Evolutionary conservation across 53 echinoderm and acorn worm species (phyloP).

Genomic region (Echinometra lucunter): DNA sequence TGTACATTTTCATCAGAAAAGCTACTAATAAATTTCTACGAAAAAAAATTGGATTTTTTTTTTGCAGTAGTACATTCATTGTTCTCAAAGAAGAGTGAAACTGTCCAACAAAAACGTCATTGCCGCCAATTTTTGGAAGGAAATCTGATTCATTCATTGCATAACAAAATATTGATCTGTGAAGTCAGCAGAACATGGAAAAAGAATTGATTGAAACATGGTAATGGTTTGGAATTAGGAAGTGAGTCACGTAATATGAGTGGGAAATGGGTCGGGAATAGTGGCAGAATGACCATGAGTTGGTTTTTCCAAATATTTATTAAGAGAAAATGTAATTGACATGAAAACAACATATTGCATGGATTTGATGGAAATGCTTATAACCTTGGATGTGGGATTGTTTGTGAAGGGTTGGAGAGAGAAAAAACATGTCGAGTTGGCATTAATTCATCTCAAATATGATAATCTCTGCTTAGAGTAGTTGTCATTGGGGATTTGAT

Average conservation of each 20-base stretch:
- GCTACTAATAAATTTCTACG: no score
- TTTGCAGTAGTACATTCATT: not conserved
- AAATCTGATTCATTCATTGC: not conserved
- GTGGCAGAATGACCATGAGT: constrained; percentile 5
- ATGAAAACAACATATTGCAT: not conserved
- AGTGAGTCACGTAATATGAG: not conserved
- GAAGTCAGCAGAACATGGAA: not conserved
- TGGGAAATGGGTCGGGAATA: not conserved
- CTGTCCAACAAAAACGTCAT: not conserved
- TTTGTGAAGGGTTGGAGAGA: not conserved
- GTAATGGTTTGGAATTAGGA: not conserved
- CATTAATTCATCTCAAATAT: not conserved
- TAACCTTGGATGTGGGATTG: constrained; percentile 4
- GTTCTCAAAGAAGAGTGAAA: not conserved
- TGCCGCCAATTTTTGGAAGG: not conserved
- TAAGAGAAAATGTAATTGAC: not conserved
- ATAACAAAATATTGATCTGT: not conserved
- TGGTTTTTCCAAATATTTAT: not conserved
- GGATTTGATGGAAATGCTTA: not conserved
- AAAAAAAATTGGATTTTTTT: not conserved
- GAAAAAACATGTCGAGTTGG: constrained; percentile 2
- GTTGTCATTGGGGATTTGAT: constrained; percentile 1
- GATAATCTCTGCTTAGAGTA: not conserved
- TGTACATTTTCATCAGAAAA: no score
- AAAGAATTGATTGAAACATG: not conserved